A percentile compares a stretch with the other conserved stretches of the same genome.
Evolutionary conservation across 2,888 invertebrate genomes (phyloP).

Genomic region (Hemithea aestivaria): DNA sequence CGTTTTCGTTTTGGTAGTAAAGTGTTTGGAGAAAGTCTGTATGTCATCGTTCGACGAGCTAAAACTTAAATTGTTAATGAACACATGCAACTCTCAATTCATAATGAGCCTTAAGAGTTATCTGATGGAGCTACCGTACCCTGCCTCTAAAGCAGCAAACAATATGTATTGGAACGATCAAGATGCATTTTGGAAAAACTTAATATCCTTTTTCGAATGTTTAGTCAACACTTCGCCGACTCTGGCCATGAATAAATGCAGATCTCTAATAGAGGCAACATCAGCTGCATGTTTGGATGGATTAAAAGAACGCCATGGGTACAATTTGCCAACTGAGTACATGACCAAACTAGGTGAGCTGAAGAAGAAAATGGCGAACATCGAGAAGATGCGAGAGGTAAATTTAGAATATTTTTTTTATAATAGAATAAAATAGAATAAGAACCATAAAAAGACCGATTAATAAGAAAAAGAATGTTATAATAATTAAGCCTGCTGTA

Average conservation of each 20-base stretch:
- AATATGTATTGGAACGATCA: conserved; percentile 54
- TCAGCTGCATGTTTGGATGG: conserved; percentile 46
- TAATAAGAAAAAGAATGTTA: no score
- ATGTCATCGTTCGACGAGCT: conserved; percentile 51
- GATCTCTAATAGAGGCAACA: conserved; percentile 49
- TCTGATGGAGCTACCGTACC: conserved; percentile 54
- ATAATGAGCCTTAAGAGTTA: conserved; percentile 46
- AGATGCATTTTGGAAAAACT: conserved; percentile 56
- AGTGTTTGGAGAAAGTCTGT: conserved; percentile 57
- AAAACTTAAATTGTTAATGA: conserved; percentile 49
- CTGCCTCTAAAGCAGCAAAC: conserved; percentile 24
- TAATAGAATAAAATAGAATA: no score
- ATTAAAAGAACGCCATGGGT: conserved; percentile 41
- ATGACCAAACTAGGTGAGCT: conserved; percentile 37
- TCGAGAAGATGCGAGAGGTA: conserved; percentile 42
- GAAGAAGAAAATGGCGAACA: conserved; percentile 36
- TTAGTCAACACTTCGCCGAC: conserved; percentile 55
- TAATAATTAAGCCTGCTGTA: no score
- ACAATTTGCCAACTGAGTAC: conserved; percentile 38
- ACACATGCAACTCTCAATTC: conserved; percentile 55
- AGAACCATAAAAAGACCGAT: no score
- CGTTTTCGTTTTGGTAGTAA: conserved; percentile 52
- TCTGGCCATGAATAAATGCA: conserved; percentile 49
- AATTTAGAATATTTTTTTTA: not conserved
- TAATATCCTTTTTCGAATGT: conserved; percentile 49